These are phyloP conservation scores for Kryptopterus vitreolus DNA, from an alignment of 2,797 vertebrate species.

Conservation along the genomic window DNA sequence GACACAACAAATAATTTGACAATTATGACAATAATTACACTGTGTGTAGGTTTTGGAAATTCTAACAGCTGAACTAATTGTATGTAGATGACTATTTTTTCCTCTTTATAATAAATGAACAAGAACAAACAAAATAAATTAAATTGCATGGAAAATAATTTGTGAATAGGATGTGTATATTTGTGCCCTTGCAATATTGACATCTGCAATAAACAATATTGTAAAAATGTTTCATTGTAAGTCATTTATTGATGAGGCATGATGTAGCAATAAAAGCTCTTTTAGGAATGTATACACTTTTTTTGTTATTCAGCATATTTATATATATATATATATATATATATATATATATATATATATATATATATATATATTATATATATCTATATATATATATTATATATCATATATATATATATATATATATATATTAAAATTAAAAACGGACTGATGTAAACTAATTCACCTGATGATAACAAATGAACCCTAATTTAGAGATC, in stretches of 20 bases:
- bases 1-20: not conserved
- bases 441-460: no score
- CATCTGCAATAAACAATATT: conserved; percentile 13
- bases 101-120: conserved; percentile 1
- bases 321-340: no score
- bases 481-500: no score
- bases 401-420: no score
- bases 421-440: no score
- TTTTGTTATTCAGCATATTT: not conserved
- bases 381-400: no score
- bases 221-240: not conserved
- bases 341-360: no score
- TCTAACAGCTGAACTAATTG: not conserved
- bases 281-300: not conserved
- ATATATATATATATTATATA: no score
- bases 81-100: conserved; percentile 9
- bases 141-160: conserved; percentile 10
- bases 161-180: not conserved
- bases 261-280: not conserved
- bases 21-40: not conserved
- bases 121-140: no score
- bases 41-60: not conserved
- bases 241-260: not conserved
- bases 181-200: not conserved
- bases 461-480: no score